Base-by-base conservation (phyloP, 2,797 vertebrate genomes). In the Hippoglossus hippoglossus region DNA sequence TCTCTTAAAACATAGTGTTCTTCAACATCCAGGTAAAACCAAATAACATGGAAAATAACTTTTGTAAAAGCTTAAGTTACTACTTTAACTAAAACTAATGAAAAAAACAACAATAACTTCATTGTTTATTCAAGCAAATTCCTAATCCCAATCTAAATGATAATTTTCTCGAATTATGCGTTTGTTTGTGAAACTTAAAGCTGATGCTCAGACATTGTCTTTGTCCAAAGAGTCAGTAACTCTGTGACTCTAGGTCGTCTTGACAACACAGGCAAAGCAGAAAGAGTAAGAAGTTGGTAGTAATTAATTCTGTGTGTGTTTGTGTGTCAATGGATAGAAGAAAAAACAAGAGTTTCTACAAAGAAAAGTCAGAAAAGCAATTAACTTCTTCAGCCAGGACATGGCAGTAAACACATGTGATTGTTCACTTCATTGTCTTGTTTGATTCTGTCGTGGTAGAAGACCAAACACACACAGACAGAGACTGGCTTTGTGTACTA, bases 361-460 rank as follows among this genome's bases (percentile, higher is more conserved):
- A 83, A 88, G 77, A 83, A 81, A 75, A 87, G 57, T 88, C 76
- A 82, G 75, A 82, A 88, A 89, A 91, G 79, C 85, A 91, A 91
- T 92, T 90, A 89, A 82, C 82, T 91, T 77, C 85, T 90, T 77
- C 67, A 73, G 77, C 85, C 82, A 13, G 81, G 82, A 87, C 89
- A 76, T 80, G 80, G 71, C 84, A 64, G 84, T 88, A 80, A 92
- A 90, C 90, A 84, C 73, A 18, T 71, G 70, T 77, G 75, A 81
- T 80, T 82, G 87, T 86, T 89, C 75, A 47, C 75, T 81, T 31
- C 71, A 86, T 91, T 89, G 86, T 89, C 75, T 79, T 57, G 63
- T 84, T 67, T 63, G 64, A 73, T 67, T 87, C 57, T 18, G 21
- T 80, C 34, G 58, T 26, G 28, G 56, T 77, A 6, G 55, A 60